phyloP scores from a whole-genome alignment of 1,140 invertebrate genomes.

The Pogonus chalceus region DNA sequence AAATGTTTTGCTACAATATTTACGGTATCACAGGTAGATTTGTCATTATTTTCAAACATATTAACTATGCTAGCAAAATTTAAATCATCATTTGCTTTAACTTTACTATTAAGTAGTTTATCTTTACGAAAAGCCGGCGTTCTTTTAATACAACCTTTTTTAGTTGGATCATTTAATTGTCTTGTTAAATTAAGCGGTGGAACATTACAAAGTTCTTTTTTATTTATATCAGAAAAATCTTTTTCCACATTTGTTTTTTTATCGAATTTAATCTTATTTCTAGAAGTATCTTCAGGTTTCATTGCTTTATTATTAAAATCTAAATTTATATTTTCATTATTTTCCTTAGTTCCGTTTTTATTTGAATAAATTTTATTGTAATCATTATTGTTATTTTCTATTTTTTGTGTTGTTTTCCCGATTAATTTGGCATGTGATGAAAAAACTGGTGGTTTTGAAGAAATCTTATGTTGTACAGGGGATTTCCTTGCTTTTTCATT shows the following conservation, averaged over 20 bases:
- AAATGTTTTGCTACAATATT: too few species aligned
- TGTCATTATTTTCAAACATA: conserved; percentile 18
- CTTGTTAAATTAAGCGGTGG: conserved; percentile 29
- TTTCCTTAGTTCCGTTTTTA: not conserved
- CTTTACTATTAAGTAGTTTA: conserved; percentile 28
- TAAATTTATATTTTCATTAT: not conserved
- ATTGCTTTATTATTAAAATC: too few species aligned
- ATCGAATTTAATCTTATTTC: too few species aligned
- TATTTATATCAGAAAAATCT: not conserved
- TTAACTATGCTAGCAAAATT: conserved; percentile 26
- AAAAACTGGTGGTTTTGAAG: not conserved
- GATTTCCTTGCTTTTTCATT: not conserved
- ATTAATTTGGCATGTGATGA: not conserved
- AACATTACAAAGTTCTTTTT: not conserved
- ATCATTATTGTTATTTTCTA: conserved; percentile 3
- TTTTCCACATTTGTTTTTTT: not conserved
- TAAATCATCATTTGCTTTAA: conserved; percentile 17
- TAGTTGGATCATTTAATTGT: conserved; percentile 46
- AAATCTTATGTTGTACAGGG: not conserved
- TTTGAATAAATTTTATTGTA: not conserved
- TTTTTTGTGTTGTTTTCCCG: not conserved
- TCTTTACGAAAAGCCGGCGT: conserved; percentile 51
- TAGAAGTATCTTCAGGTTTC: not conserved
- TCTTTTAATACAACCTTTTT: conserved; percentile 44
- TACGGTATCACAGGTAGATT: conserved; percentile 18